These are phyloP conservation scores for Neodiprion pinetum DNA, from an alignment of 1,140 invertebrate species.

Conservation along the genomic window DNA sequence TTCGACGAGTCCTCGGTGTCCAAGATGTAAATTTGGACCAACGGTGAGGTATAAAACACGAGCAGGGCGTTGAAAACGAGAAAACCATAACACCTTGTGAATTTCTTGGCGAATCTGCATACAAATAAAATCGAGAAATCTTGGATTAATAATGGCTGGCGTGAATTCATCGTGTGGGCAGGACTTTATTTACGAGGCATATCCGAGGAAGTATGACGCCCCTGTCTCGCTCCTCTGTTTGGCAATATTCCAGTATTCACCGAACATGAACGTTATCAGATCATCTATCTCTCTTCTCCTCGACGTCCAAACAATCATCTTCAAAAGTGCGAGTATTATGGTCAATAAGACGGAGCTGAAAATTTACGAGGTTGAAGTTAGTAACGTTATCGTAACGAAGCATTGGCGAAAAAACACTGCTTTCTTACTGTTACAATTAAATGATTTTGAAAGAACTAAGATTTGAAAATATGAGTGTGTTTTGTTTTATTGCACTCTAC, in stretches of 20 bases:
- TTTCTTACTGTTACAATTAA: slow-evolving; percentile 4
- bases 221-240: slow-evolving; percentile 9
- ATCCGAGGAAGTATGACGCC: slow-evolving; percentile 24
- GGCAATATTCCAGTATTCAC: slow-evolving; percentile 40
- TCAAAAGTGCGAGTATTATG: slow-evolving; percentile 38
- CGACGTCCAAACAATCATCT: slow-evolving; percentile 37
- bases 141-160: not conserved
- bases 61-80: slow-evolving; percentile 39
- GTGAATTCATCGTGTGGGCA: not conserved
- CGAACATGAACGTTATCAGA: slow-evolving; percentile 38
- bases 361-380: not conserved
- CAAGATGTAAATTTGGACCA: slow-evolving; percentile 28
- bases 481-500: too few relatives aligned
- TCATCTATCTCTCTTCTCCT: slow-evolving; percentile 28
- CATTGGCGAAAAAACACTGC: slow-evolving; percentile 5
- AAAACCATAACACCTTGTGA: slow-evolving; percentile 38
- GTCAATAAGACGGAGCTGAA: slow-evolving; percentile 41
- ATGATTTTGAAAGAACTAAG: too few relatives aligned
- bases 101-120: slow-evolving; percentile 35
- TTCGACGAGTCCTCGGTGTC: slow-evolving; percentile 11
- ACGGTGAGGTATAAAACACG: slow-evolving; percentile 39
- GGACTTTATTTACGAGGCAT: slow-evolving; percentile 33
- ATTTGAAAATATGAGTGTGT: too few relatives aligned
- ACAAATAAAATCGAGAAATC: not conserved
- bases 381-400: not conserved